These are phyloP conservation scores for Eunapius fragilis DNA, from an alignment of 37 sponge, comb jelly and placozoan species.

Conservation along the genomic window DNA sequence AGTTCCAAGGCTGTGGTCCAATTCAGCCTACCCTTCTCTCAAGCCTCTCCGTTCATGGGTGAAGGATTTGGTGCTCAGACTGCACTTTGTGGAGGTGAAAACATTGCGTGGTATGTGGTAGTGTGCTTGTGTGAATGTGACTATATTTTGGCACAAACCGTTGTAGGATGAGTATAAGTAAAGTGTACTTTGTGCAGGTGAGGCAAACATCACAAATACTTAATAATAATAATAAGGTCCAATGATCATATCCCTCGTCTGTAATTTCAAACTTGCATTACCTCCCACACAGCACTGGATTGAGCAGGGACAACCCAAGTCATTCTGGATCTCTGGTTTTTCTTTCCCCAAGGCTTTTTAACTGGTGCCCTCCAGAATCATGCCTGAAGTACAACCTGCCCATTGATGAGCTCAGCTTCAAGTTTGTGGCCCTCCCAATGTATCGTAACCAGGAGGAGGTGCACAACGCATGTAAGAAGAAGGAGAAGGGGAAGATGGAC, in stretches of 20 bases:
- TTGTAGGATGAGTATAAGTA: conserved; percentile 10
- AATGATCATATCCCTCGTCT: no score
- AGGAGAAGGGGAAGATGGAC: conserved; percentile 38
- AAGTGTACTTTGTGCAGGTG: no score
- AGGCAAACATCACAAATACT: no score
- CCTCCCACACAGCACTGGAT: conserved; percentile 78
- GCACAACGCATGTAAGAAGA: conserved; percentile 65
- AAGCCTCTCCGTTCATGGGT: conserved; percentile 98
- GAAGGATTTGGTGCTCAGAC: conserved; percentile 87
- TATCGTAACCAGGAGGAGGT: conserved; percentile 88
- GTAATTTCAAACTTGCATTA: no score
- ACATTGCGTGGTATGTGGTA: neutral
- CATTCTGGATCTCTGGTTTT: conserved; percentile 99
- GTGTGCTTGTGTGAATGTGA: no score
- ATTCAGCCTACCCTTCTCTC: conserved; percentile 97
- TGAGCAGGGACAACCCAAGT: conserved; percentile 80
- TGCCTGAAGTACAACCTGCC: conserved; percentile 94
- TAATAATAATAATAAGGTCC: no score
- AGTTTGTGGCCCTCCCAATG: conserved; percentile 49
- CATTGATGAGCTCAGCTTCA: conserved; percentile 95
- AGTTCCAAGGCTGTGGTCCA: conserved; percentile 93
- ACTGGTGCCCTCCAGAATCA: conserved; percentile 98
- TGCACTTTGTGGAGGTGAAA: conserved; percentile 89
- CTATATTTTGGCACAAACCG: conserved; percentile 47
- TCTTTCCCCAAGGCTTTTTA: conserved; percentile 99